These are phyloP conservation scores for Forbesichthys agassizii DNA, from an alignment of 2,113 vertebrate species.

Conservation along the genomic window DNA sequence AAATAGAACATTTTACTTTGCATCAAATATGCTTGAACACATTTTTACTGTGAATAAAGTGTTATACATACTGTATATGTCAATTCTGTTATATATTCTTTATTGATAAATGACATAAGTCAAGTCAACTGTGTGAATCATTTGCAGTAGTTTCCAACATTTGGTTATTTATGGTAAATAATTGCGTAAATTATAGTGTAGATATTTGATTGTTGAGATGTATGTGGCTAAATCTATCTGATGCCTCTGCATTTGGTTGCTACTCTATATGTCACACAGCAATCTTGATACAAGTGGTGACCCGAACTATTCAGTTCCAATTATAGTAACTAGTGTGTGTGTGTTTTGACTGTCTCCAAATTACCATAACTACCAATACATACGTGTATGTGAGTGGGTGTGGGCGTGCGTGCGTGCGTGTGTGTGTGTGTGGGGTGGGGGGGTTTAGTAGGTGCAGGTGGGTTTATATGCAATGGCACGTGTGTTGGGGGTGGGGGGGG, in stretches of 20 bases:
- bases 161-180: no score
- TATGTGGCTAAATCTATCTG: no score
- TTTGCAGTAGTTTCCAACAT: no score
- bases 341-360: slow-evolving; percentile 27
- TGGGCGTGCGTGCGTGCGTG: slow-evolving; percentile 3
- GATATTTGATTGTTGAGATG: no score
- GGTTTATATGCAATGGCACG: neutral
- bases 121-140: no score
- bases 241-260: slow-evolving; percentile 11
- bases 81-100: no score
- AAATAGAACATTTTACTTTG: neutral
- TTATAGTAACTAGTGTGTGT: neutral
- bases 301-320: neutral
- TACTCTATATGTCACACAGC: slow-evolving; percentile 11
- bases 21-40: neutral
- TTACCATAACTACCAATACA: slow-evolving; percentile 47
- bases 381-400: slow-evolving; percentile 5
- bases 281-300: slow-evolving; percentile 27
- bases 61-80: neutral
- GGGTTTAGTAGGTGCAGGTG: slow-evolving; percentile 8
- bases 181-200: no score
- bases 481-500: neutral
- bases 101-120: no score
- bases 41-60: no score
- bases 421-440: slow-evolving; percentile 2